Base-by-base conservation (phyloP, 2,113 vertebrate genomes). In the Myrmophylax atrothorax region DNA sequence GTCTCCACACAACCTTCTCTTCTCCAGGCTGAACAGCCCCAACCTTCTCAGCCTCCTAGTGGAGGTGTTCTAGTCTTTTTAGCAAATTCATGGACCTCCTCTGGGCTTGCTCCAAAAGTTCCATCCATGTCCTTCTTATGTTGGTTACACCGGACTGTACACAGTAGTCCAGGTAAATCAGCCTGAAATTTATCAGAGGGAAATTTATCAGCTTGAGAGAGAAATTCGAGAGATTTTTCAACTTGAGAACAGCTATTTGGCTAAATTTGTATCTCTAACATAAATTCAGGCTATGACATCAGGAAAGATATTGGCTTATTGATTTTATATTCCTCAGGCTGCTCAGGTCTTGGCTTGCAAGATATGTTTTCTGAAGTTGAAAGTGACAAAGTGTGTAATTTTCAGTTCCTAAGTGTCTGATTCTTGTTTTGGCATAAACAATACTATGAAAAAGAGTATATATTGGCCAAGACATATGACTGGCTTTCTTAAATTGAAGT, bases 361-460 rank as follows among this genome's bases (percentile, higher is more conserved):
- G 76, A 77, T 47, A 63, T 1, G 4, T 64, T 46, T 94, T 84
- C 13, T 72, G 28, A 59, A 72, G 44, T 18, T n/a, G 37, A 90
- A 78, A 90, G 35, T 75, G 89, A 46, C 14, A 75, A 68, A 90
- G 58, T 28, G 4, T 12, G 0, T 38, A 67, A 42, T 37, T 91
- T 90, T 70, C n/a, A 49, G 38, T 68, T 90, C 31, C 38, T 78
- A 56, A 86, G 26, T 73, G 14, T 73, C 19, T 53, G 24, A 77
- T 76, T 95, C 44, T 93, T n/a, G 6, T 81, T 94, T 86, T 84
- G 56, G 15, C 47, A 84, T 70, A 91, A 91, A 69, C 23, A 84
- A 4, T 40, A 60, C 9, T 68, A 31, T 76, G 31, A 62, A 66
- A 78, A 94, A 58, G 22, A 52, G 7, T 37, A 53, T 67, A 17